Evolutionary conservation across 2,888 invertebrate species (phyloP).

Genomic region (Archips xylosteana): DNA sequence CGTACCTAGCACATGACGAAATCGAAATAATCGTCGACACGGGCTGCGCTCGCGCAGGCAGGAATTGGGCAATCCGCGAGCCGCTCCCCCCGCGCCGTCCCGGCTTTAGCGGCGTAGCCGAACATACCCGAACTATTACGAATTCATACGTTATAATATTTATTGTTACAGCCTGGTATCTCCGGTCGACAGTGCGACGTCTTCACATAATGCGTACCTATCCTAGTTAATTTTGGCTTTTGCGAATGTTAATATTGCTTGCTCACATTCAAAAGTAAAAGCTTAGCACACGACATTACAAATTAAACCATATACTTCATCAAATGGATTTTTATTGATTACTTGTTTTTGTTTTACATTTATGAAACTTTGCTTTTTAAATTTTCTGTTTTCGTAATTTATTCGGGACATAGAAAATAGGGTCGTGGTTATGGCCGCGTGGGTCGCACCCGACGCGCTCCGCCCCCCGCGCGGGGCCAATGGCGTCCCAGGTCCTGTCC

Average conservation of each 20-base stretch:
- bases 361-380: background rate
- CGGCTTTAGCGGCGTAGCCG: slow-evolving; percentile 55
- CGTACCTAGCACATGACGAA: slow-evolving; percentile 68
- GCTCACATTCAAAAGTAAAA: slow-evolving; percentile 21
- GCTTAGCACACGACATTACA: background rate
- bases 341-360: background rate
- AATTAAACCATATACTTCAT: slow-evolving; percentile 1
- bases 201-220: slow-evolving; percentile 46
- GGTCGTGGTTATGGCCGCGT: slow-evolving; percentile 36
- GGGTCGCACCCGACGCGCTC: slow-evolving; percentile 54
- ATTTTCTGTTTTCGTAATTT: background rate
- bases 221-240: slow-evolving; percentile 42
- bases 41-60: slow-evolving; percentile 57
- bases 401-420: slow-evolving; percentile 1
- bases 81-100: slow-evolving; percentile 56
- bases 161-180: slow-evolving; percentile 61
- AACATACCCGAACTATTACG: slow-evolving; percentile 63
- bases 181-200: slow-evolving; percentile 44
- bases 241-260: slow-evolving; percentile 46
- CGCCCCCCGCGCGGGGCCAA: slow-evolving; percentile 63
- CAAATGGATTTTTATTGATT: slow-evolving; percentile 23
- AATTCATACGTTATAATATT: slow-evolving; percentile 56
- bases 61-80: slow-evolving; percentile 80
- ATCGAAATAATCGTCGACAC: slow-evolving; percentile 69
- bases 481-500: slow-evolving; percentile 54